Evolutionary conservation across 37 sponge, comb jelly and placozoan species (phyloP), one percentile per base, ranked within the genome.

Genomic region (Crambe crambe): DNA sequence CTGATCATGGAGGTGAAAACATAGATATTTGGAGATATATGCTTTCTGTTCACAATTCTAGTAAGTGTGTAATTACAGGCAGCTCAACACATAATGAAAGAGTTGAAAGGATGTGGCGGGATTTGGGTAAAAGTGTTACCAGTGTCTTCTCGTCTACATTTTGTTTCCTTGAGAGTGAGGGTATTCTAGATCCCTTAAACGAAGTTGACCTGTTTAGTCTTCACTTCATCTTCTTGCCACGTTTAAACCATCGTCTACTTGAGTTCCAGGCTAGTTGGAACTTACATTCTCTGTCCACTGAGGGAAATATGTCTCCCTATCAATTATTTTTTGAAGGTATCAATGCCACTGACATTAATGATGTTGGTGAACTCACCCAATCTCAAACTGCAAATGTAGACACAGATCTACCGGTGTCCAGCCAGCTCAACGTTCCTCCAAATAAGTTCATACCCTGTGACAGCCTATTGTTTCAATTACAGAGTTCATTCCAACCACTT

Each of bases 61-160:
- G 18, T 2, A 67, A 2, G 68, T 22, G 21, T 67, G 21, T 67
- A 29, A 76, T 58, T 37, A 59, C 77, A 58, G 77, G 77, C 4
- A 22, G 62, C 63, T 60, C 62, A 12, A 38, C 35, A 17, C 62
- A 76, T 47, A 76, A 76, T 36, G 61, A 76, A 23, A 58, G 77
- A 58, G 58, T 76, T 34, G 77, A 76, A 32, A 58, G 77, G 39
- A 59, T 76, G 23, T 67, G 68, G 68, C 30, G 70, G 32, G 81
- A 80, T 30, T 1, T 69, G 25, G 25, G 18, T 30, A 56, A 26
- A n/a, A 34, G 81, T 80, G 81, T 51, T n/a, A 70, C 70, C 41
- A 40, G 30, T 18, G 26, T 80, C 6, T 47, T 15, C 51, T 47
- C 6, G 10, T 15, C 6, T 15, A 15, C 12, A 12, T 47, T 47